Percentiles rank a stretch among this genome's conserved stretches.
These are phyloP conservation scores for Hepsetus odoe DNA, from an alignment of 2,113 vertebrate genomes.

Conservation along the genomic window DNA sequence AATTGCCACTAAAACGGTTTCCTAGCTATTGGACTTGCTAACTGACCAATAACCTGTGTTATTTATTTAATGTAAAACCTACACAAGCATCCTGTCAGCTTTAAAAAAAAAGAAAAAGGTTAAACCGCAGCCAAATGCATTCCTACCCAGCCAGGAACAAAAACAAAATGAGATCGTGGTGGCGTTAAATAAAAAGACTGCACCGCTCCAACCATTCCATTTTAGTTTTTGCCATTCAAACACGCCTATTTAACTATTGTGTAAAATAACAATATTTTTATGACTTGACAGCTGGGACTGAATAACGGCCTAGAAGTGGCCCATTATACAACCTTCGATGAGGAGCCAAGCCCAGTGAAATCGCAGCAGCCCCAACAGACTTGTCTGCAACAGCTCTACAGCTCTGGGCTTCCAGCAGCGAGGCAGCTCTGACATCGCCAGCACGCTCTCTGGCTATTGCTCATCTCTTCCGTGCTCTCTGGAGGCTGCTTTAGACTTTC, in stretches of 20 bases:
- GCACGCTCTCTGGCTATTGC: slow-evolving; percentile 32
- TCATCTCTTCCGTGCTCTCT: slow-evolving; percentile 38
- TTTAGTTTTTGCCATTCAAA: slow-evolving; percentile 1
- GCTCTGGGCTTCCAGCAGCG: slow-evolving; percentile 13
- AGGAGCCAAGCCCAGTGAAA: not conserved
- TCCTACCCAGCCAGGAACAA: not conserved
- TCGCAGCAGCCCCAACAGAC: slow-evolving; percentile 28
- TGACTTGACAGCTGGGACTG: not conserved
- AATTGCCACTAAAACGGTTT: no score
- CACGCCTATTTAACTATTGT: not conserved
- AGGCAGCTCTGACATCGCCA: slow-evolving; percentile 37
- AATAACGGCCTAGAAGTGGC: slow-evolving; percentile 1
- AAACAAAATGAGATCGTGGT: not conserved
- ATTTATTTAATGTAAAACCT: no score
- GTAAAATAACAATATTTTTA: slow-evolving; percentile 18
- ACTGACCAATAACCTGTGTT: no score
- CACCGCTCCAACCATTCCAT: slow-evolving; percentile 1
- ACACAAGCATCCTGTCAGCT: no score
- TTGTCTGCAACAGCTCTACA: slow-evolving; percentile 27
- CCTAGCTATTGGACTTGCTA: no score
- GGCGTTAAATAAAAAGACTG: not conserved
- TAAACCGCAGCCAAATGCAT: no score
- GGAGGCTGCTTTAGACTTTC: slow-evolving; percentile 48
- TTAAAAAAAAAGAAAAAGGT: no score
- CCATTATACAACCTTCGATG: slow-evolving; percentile 23